Percentiles rank a stretch among this genome's conserved stretches.
Evolutionary conservation across 2,113 vertebrate species (phyloP).

Genomic region (Aepyceros melampus): DNA sequence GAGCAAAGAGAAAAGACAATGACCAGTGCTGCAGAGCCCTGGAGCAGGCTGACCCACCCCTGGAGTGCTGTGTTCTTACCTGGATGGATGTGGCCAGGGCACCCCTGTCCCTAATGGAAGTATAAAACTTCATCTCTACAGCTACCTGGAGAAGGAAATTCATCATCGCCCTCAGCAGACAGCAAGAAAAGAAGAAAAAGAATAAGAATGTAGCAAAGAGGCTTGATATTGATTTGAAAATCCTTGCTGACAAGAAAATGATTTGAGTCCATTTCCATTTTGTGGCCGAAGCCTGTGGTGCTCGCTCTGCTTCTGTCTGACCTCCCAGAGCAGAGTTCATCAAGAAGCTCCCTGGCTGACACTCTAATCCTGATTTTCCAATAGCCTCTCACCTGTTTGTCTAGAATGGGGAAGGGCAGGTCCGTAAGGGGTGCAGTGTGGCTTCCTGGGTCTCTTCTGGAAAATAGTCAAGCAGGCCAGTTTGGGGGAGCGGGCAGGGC

Average conservation of each 20-base stretch:
- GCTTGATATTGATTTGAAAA: slow-evolving; percentile 59
- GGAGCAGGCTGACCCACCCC: fast-evolving
- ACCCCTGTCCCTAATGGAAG: background rate
- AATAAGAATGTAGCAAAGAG: slow-evolving; percentile 34
- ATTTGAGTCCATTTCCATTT: slow-evolving; percentile 50
- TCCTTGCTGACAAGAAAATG: slow-evolving; percentile 46
- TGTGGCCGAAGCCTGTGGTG: background rate
- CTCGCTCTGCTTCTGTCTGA: background rate
- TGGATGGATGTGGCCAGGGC: too few relatives aligned
- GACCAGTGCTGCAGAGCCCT: fast-evolving
- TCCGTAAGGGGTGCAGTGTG: background rate
- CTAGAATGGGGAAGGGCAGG: background rate
- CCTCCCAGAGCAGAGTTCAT: background rate
- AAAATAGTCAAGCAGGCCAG: background rate
- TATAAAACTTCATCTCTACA: background rate
- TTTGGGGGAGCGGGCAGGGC: background rate
- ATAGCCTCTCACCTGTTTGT: background rate
- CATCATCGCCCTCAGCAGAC: background rate
- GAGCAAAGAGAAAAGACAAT: background rate
- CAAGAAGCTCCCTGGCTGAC: background rate
- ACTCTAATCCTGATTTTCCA: slow-evolving; percentile 1
- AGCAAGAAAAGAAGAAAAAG: slow-evolving; percentile 10
- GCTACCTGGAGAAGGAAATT: background rate
- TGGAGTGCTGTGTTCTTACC: background rate
- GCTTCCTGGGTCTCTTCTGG: background rate